Base-by-base conservation (phyloP, 2,797 vertebrate genomes). In the Esox lucius region DNA sequence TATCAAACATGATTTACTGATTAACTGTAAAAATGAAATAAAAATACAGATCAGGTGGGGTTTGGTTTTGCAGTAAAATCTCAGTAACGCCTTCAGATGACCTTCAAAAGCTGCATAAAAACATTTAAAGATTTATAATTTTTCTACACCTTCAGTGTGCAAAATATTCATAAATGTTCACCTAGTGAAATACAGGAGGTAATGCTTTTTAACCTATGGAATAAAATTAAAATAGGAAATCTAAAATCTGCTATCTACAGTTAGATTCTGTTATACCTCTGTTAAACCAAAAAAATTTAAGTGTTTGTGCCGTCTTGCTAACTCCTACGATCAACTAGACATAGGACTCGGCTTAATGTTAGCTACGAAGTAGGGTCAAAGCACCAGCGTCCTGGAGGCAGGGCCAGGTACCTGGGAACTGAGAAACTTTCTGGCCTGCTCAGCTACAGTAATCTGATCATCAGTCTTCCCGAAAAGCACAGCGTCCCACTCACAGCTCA, bases 401-500 rank as follows among this genome's bases (percentile, higher is more conserved):
- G 81, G 90, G 76, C 87, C 72, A 35, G 89, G 81, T 2, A 91
- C 92, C 75, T 94, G 94, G 56, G 91, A 85, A 81, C 89, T 94
- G 84, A 95, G 86, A 19, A 93, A 96, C 78, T 92, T 89, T 75
- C 94, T 92, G 48, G 95, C 94, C 93, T 96, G 94, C 53, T 97
- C 94, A 1, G 95, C 96, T 94, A 96, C 91, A 77, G 91, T 95
- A 82, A 94, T 84, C 79, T 95, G 95, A 80, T 96, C 94, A 78
- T 95, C 93, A 0, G 95, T 96, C 86, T 93, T 94, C 35, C 95
- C 95, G 1, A 95, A 95, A 84, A 96, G 91, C 83, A 95, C 91
- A 48, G 94, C 87, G 89, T 96, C 93, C 85, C 95, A 89, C 68
- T 96, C 94, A 76, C 88, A 90, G 77, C 87, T 93, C 62, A 91